Evolutionary conservation across 1,140 invertebrate species (phyloP).

Genomic region (Drosophila punjabiensis): DNA sequence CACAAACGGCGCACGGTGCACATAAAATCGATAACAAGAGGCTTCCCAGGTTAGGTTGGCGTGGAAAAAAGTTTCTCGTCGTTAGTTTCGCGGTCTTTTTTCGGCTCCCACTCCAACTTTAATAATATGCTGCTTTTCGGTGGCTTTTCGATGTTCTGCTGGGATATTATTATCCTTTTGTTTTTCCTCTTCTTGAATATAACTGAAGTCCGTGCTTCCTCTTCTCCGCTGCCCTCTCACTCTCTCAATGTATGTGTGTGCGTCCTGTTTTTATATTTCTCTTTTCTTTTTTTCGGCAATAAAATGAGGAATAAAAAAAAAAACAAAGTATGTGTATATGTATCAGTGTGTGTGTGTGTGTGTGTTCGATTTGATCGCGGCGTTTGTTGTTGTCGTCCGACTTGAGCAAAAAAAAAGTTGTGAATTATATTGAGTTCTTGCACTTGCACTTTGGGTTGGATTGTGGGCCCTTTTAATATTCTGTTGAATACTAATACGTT

Average conservation of each 20-base stretch:
- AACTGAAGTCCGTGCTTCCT: conserved; percentile 22
- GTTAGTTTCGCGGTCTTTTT: conserved; percentile 26
- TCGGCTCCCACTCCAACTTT: conserved; percentile 5
- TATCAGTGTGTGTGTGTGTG: not conserved
- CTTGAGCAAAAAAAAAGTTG: conserved; percentile 21
- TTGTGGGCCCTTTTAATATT: not conserved
- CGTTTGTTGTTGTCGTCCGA: conserved; percentile 18
- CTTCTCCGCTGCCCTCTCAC: conserved; percentile 12
- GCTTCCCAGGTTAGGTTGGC: conserved; percentile 11
- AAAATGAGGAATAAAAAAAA: conserved; percentile 14
- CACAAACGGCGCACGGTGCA: conserved; percentile 14
- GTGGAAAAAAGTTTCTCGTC: conserved; percentile 12
- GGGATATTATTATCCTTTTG: conserved; percentile 4
- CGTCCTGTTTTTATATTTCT: conserved; percentile 31
- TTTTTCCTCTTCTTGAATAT: not conserved
- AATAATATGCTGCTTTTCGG: conserved; percentile 4
- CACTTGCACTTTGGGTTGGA: conserved; percentile 12
- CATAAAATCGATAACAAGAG: conserved; percentile 39
- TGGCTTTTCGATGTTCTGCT: not conserved
- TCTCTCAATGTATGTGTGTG: conserved; percentile 11
- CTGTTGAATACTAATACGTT: not conserved
- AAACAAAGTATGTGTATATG: not conserved
- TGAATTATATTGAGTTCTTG: conserved; percentile 17
- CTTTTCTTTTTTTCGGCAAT: conserved; percentile 23
- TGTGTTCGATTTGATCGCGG: conserved; percentile 13